Conservation (phyloP, 2,797 vertebrate genomes). For the Sebastes umbrosus region DNA sequence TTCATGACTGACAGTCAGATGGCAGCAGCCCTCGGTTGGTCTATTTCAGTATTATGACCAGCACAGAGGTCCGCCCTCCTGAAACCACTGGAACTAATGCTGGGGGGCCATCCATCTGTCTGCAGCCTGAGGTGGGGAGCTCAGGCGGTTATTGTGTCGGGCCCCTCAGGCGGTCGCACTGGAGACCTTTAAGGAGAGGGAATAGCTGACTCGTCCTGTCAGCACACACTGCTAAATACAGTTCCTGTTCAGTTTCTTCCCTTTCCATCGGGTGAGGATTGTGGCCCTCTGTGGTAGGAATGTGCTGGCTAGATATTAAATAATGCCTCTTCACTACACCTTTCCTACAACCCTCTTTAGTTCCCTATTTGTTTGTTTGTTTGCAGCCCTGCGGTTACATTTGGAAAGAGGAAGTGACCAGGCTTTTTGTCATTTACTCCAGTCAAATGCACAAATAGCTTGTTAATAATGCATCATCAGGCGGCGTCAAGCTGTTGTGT, state of each 20-base stretch:
- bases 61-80: constrained; percentile 39
- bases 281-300: constrained; percentile 14
- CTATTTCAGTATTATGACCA: constrained; percentile 27
- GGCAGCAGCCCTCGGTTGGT: neutral
- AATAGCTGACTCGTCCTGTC: constrained; percentile 68
- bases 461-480: constrained; percentile 28
- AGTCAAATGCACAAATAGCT: constrained; percentile 13
- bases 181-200: constrained; percentile 53
- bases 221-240: constrained; percentile 63
- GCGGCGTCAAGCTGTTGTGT: constrained; percentile 11
- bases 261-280: constrained; percentile 21
- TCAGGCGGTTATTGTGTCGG: constrained; percentile 48
- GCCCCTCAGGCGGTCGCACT: constrained; percentile 57
- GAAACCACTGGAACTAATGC: constrained; percentile 78
- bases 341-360: too few species aligned
- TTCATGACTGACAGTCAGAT: neutral
- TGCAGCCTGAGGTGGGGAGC: constrained; percentile 56
- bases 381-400: neutral
- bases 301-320: constrained; percentile 2
- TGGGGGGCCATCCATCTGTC: constrained; percentile 77
- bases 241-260: constrained; percentile 28
- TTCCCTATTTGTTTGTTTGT: too few species aligned
- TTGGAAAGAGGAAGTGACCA: neutral
- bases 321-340: too few species aligned
- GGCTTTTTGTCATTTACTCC: neutral